These are phyloP conservation scores for Drosophila aldrichi DNA, from an alignment of 2,888 invertebrate genomes.

Conservation along the genomic window DNA sequence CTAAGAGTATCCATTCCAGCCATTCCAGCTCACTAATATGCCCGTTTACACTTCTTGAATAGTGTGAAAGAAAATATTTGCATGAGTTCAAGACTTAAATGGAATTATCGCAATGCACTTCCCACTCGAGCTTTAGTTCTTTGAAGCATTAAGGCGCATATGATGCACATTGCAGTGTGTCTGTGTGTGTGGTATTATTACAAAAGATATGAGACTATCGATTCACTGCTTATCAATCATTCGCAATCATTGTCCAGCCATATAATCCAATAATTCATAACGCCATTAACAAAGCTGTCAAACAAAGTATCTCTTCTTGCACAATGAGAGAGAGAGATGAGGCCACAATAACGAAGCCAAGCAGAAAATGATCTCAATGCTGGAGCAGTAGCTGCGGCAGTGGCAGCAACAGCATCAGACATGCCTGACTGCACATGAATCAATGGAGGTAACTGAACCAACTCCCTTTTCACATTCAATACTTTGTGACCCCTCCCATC, in stretches of 20 bases:
- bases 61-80: neutral
- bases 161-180: neutral
- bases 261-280: conserved; percentile 41
- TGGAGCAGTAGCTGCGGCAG: conserved; percentile 17
- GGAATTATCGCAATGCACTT: neutral
- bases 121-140: neutral
- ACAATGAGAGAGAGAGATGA: conserved; percentile 19
- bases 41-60: neutral
- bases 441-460: conserved; percentile 33
- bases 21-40: neutral
- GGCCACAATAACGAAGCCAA: conserved; percentile 58
- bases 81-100: neutral
- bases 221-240: neutral
- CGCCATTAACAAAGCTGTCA: conserved; percentile 53
- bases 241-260: neutral
- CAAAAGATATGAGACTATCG: neutral
- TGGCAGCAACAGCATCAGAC: conserved; percentile 38
- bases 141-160: too few species aligned
- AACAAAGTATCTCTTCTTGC: conserved; percentile 41
- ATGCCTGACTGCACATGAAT: conserved; percentile 56
- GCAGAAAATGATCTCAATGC: conserved; percentile 64
- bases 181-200: neutral
- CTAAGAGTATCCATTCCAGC: too few species aligned
- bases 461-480: conserved; percentile 14
- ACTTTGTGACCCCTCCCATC: neutral